Base-by-base conservation (phyloP, 1,140 invertebrate species). In the Tigriopus japonicus region DNA sequence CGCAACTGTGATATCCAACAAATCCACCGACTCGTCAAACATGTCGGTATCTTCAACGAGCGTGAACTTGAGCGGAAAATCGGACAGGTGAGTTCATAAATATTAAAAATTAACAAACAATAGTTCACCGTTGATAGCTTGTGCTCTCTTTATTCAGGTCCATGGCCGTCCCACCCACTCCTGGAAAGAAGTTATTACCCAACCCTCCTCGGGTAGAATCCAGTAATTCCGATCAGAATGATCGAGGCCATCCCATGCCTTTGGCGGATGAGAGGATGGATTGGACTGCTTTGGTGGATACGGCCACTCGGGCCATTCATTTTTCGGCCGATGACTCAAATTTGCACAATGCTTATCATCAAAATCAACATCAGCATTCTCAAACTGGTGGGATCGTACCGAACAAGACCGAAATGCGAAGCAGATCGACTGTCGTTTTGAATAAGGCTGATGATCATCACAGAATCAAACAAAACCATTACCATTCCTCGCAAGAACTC, bases 251-350 rank as follows among this genome's bases (percentile, higher is more conserved):
- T 56, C 62, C 40, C 9, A 40, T 15, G 56, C 55, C 52, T 10
- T 52, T 53, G 45, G 52, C 53, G 24, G 59, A 62, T 51, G 67
- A 73, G 12, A 77, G 80, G 23, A 76, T 84, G 62, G 83, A 86
- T 69, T 86, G 84, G 85, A 77, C 80, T 9, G 80, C 79, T 69
- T 73, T 87, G 14, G 83, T 86, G 6, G 80, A 85, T 66, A 83
- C 83, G 12, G 84, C 84, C 19, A 83, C 81, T 1, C 75, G 80
- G 62, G 82, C 82, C 23, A 81, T 85, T 35, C 73, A 74, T 81
- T 65, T 75, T 77, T 69, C 28, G 28, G 28, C 28, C 28, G 28
- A 35, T 9, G 28, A 35, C 28, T 35, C 75, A 56, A 56, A 53
- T 43, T 15, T 53, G 55, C 17, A 49, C 58, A 13, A 42, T 41